Base-by-base conservation (phyloP, 2,113 vertebrate genomes). In the Quiscalus mexicanus region DNA sequence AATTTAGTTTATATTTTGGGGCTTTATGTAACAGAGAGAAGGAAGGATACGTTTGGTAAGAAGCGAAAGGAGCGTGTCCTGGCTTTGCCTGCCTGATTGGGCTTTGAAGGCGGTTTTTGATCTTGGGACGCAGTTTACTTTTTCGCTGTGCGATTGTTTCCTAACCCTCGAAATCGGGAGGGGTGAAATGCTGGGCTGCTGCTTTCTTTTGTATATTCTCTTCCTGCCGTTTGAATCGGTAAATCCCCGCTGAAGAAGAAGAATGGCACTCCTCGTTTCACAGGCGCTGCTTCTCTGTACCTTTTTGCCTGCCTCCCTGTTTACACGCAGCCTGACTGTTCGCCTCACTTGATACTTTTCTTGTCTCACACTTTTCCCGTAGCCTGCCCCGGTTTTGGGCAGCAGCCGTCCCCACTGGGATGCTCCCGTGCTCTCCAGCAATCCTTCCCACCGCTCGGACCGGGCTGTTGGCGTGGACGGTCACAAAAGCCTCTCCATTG, bases 371-470 rank as follows among this genome's bases (percentile, higher is more conserved):
- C 62, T 95, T 91, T 63, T 25, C 35, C 93, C 13, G 4, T 45
- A 84, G 83, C 53, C 53, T 78, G 41, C 49, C 65, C 49, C 5
- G 31, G 9, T 67, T 84, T 33, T 2, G 7, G 69, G 73, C 60
- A 44, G 85, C 77, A 67, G 64, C 84, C 5, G 2, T 67, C 65
- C 70, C 23, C 4, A 0, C 41, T 9, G 81, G 53, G 55, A 69
- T 87, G 96, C 92, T 94, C 88, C 91, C 13, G 11, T 56, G n/a
- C 95, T 95, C 65, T 95, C 95, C 94, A 69, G 87, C 95, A 92
- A 65, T 86, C 69, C 77, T 89, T 89, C 90, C 96, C 80, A 45
- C 92, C 19, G 71, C 93, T 97, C 50, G 44, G 95, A 92, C 80
- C 41, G 71, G 95, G 95, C 96, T 97, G 73, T 81, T 90, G 94